Base-by-base conservation (phyloP, 1,140 invertebrate genomes). In the Drepana arcuata region DNA sequence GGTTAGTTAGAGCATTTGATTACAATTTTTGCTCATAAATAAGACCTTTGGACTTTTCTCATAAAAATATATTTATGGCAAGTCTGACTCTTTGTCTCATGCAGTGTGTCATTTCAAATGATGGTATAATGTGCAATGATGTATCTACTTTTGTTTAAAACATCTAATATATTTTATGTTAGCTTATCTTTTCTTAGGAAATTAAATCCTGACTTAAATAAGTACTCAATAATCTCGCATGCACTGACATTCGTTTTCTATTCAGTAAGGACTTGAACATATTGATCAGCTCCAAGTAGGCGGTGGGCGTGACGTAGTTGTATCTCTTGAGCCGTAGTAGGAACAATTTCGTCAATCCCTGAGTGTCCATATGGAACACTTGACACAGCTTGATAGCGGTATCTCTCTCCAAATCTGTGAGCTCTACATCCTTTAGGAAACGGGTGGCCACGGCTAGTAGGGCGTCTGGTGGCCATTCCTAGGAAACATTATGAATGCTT, bases 381-480 rank as follows among this genome's bases (percentile, higher is more conserved):
- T 97, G 94, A 65, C 95, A 98, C 87, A 98, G 91, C 32, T 90
- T 89, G 31, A 96, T 93, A 27, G 91, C 89, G 7, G 91, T 88
- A 38, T 87, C 75, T 41, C 88, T 81, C 65, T 94, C 89, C 14
- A 89, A 61, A 1, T 91, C 88, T 0, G 90, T 89, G 1, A 96
- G 77, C 47, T 97, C 91, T n/a, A 97, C 88, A 28, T 93, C 91
- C 41, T 92, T 89, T 7, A 98, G 83, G 64, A 97, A 97, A 53
- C 92, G 89, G 9, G 91, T 93, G 0, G 96, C 94, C 0, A 98
- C 95, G 23, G 95, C 95, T 16, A 95, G 81, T 7, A 98, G 74
- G 13, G 96, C 96, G 84, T 98, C 96, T 55, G 92, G 88, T 2
- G 96, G 96, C 97, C 97, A 99, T 27, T 93, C 86, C 90, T 94